Base-by-base conservation (phyloP, 92 coral and sea anemone species). In the Parazoanthus darwini region DNA sequence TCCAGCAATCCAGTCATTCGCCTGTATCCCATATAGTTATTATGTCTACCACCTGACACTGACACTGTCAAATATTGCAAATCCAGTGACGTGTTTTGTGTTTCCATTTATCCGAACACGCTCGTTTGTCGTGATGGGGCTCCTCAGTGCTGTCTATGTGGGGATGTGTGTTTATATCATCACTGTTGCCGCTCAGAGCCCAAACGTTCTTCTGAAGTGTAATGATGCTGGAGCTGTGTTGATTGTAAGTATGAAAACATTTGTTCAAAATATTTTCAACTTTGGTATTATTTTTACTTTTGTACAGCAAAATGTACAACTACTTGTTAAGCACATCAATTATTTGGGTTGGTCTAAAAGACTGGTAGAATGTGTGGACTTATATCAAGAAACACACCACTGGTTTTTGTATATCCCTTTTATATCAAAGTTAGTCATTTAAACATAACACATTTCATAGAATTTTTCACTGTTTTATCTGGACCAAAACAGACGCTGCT, bases 11-110 rank as follows among this genome's bases (percentile, higher is more conserved):
- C 99, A 97, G 82, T 90, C 98, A 5, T 97, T 80, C 80, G 97
- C 99, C 68, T 94, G 98, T 87, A 94, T 97, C 37, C 99, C 99
- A 1, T 97, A 97, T 85, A 96, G 99, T 50, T 91, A 95, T 78
- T 91, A 95, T 54, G 93, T 95, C 18, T 97, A 97, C 79, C 97
- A 94, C 54, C 92, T 95, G 58, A 95, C 99, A 16, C 82, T 97
- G 86, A 97, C 98, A 0, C 88, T 97, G 79, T 97, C 99, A 8
- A 95, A 94, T 86, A 94, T 97, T 70, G 99, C 96, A 26, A 97
- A 95, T 77, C 99, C 99, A 3, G 88, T 97, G 42, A 94, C 97
- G 8, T 92, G 98, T 74, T 90, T 97, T 54, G 79, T 95, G 91
- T 97, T 97, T 82, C 96, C 98, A 5, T 88, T 96, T 46, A 91